Conservation (phyloP, 2,888 invertebrate species). For the Cotesia congregata region DNA sequence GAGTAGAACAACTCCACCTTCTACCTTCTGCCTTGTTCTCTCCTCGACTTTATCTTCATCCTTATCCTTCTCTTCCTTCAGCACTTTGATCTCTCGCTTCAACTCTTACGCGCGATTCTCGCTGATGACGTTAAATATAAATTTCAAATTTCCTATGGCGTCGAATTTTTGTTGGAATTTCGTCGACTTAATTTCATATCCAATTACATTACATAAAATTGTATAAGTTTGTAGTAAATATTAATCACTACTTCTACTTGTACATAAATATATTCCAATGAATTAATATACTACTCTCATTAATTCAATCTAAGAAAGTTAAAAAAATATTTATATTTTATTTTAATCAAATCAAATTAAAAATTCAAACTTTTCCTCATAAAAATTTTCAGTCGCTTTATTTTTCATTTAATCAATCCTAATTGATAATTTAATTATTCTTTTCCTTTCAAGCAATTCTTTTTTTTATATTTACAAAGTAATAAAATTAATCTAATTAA, state of each 20-base stretch:
- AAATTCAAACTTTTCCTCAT: too few species aligned
- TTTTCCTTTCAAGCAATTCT: too few species aligned
- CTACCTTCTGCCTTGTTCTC: background rate
- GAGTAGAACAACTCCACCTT: background rate
- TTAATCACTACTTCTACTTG: background rate
- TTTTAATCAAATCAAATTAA: too few species aligned
- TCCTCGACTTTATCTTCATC: background rate
- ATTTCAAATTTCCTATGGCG: constrained; percentile 59
- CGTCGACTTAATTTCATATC: constrained; percentile 68
- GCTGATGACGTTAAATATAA: constrained; percentile 60
- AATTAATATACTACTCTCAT: background rate
- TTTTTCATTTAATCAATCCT: too few species aligned
- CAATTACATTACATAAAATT: constrained; percentile 64
- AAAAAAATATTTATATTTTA: too few species aligned
- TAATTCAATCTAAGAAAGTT: too few species aligned
- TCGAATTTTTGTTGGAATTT: constrained; percentile 64
- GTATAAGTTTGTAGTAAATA: constrained; percentile 33
- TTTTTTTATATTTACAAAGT: too few species aligned
- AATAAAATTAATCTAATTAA: too few species aligned
- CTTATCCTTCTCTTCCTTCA: background rate
- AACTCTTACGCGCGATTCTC: constrained; percentile 26
- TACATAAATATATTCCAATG: constrained; percentile 14
- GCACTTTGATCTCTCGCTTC: background rate
- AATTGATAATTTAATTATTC: too few species aligned
- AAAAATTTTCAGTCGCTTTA: too few species aligned